These are phyloP conservation scores for Syrista parreyssii DNA, from an alignment of 2,888 invertebrate species.

Conservation along the genomic window DNA sequence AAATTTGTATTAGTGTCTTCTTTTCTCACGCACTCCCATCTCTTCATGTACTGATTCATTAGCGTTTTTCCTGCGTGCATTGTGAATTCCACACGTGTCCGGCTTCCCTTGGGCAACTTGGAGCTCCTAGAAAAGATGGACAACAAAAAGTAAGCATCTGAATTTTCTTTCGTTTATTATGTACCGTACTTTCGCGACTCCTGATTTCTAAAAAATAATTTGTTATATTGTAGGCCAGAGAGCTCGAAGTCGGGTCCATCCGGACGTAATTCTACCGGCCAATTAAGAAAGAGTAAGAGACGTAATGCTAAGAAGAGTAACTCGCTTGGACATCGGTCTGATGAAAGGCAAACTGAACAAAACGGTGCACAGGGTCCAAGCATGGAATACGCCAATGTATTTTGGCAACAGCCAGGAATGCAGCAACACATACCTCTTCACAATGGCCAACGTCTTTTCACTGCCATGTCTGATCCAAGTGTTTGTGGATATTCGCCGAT, in stretches of 20 bases:
- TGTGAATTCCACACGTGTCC: not conserved
- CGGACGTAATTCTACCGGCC: constrained; percentile 1
- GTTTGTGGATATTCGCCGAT: constrained; percentile 64
- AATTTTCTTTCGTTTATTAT: not conserved
- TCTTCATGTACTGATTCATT: not conserved
- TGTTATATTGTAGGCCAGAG: not conserved
- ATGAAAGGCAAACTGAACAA: constrained; percentile 28
- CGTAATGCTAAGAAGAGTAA: not conserved
- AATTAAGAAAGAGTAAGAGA: constrained; percentile 5
- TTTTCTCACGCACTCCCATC: not conserved
- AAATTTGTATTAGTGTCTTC: not conserved
- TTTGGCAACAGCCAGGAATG: constrained; percentile 48
- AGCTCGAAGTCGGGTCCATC: not conserved
- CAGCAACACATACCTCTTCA: constrained; percentile 37
- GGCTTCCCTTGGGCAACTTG: not conserved
- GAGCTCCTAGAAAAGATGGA: not conserved
- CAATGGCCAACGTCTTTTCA: constrained; percentile 67
- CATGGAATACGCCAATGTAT: constrained; percentile 49
- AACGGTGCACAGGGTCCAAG: constrained; percentile 27
- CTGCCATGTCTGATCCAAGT: constrained; percentile 66
- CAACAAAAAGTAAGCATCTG: not conserved
- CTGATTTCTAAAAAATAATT: not conserved
- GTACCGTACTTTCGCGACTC: not conserved
- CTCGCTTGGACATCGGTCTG: constrained; percentile 31
- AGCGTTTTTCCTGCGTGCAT: not conserved